These are phyloP conservation scores for Eptatretus atami DNA, from an alignment of 2,797 vertebrate species.

Conservation along the genomic window DNA sequence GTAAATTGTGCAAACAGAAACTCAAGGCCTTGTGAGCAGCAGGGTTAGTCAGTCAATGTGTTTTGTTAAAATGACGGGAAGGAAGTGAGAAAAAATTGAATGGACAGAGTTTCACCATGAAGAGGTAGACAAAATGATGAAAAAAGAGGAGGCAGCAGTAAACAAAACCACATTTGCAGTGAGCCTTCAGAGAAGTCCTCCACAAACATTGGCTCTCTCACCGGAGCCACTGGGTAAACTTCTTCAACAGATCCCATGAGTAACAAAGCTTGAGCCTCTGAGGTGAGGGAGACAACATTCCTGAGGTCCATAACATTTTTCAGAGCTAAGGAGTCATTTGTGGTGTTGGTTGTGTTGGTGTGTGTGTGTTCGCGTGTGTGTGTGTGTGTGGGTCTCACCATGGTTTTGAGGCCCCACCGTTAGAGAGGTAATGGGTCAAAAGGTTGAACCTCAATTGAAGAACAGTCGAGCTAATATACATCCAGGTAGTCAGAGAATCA, in stretches of 20 bases:
- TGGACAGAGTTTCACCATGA: not conserved
- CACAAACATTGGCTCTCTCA: constrained; percentile 59
- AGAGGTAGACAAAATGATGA: not conserved
- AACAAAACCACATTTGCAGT: constrained; percentile 67
- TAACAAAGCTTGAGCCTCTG: constrained; percentile 82
- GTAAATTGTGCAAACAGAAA: not conserved
- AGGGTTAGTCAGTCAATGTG: not conserved
- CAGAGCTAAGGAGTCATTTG: too few species aligned
- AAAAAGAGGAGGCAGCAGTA: not conserved
- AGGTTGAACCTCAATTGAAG: too few species aligned
- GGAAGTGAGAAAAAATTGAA: not conserved
- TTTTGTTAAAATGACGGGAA: not conserved
- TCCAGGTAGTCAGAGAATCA: too few species aligned
- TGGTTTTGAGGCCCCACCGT: too few species aligned
- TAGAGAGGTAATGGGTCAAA: too few species aligned
- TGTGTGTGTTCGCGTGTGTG: too few species aligned
- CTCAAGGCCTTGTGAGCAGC: not conserved
- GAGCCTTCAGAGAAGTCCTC: constrained; percentile 98
- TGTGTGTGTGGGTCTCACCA: too few species aligned
- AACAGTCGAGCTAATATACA: too few species aligned
- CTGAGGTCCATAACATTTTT: too few species aligned
- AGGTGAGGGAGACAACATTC: too few species aligned
- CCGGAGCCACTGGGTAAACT: constrained; percentile 63
- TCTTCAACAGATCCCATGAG: constrained; percentile 96
- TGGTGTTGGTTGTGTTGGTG: too few species aligned